Base-by-base conservation (phyloP, 2,113 vertebrate genomes). In the Channa maculata region DNA sequence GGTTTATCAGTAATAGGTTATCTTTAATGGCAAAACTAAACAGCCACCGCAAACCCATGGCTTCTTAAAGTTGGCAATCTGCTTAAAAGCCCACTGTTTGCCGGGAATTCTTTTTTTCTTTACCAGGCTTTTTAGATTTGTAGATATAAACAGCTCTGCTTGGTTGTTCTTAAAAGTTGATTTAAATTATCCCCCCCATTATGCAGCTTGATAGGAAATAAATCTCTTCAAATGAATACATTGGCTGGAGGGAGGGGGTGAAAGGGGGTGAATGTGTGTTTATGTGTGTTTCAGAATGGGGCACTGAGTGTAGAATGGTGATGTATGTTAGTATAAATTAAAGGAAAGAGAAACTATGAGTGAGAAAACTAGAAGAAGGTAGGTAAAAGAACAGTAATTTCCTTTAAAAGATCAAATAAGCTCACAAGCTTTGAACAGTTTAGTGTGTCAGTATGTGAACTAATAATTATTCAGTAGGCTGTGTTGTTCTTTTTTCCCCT, bases 141-240 rank as follows among this genome's bases (percentile, higher is more conserved):
- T 90, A 90, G 90, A 90, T 84, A 86, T 81, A 85, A 83, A 91
- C 77, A 14, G 14, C 7, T 1, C 88, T 77, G 67, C 83, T 83
- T 58, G 77, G 79, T 88, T 88, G 71, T 92, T 92, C 88, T 86
- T 93, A 85, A 89, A 91, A 88, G 88, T 93, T 93, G 87, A 94
- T 94, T 92, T 93, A 89, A 93, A 93, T 91, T 86, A 91, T 88
- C 86, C 87, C 84, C 78, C 71, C 88, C 90, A 92, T 92, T 93
- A 92, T 92, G 85, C 62, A 6, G 74, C 86, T 82, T 91, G 90
- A 92, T 92, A 90, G 92, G 92, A 92, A 91, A 94, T 94, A 93
- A 93, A 94, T 94, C 92, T 94, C 88, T 91, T 92, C 85, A 86
- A 91, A 92, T 94, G 83, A 93, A 94, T 88, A 86, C 82, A 84